Conservation (phyloP, 2,888 invertebrate genomes). For the Tetanocera ferruginea region DNA sequence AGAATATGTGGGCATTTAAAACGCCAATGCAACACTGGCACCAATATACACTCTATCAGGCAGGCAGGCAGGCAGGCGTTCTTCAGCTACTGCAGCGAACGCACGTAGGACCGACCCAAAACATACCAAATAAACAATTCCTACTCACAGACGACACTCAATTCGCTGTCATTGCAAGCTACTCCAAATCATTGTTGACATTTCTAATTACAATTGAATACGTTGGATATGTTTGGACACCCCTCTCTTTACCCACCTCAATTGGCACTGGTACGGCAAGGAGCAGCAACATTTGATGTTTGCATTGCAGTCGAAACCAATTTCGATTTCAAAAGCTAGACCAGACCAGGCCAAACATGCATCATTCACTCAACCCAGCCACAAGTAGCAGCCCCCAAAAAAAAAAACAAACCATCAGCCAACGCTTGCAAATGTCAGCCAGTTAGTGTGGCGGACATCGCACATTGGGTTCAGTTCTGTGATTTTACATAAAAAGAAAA, state of each 20-base stretch:
- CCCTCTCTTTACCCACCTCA: background rate
- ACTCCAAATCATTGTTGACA: conserved; percentile 67
- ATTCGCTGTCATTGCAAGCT: conserved; percentile 38
- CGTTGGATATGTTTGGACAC: conserved; percentile 42
- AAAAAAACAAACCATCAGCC: conserved; percentile 47
- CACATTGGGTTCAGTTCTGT: background rate
- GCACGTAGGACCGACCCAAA: background rate
- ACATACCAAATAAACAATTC: conserved; percentile 22
- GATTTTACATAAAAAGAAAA: too few species aligned
- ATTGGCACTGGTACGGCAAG: background rate
- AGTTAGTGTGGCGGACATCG: conserved; percentile 15
- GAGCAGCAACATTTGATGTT: conserved; percentile 1
- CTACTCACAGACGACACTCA: conserved; percentile 11
- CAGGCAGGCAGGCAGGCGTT: background rate
- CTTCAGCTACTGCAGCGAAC: background rate
- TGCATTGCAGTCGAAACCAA: conserved; percentile 31
- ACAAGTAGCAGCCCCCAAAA: background rate
- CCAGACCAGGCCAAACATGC: background rate
- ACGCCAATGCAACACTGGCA: conserved; percentile 24
- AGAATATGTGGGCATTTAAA: conserved; percentile 43
- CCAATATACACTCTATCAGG: background rate
- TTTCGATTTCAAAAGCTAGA: conserved; percentile 33
- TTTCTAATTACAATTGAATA: conserved; percentile 69
- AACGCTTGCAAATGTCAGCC: conserved; percentile 47
- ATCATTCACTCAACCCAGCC: background rate